Conservation (phyloP, 2,113 vertebrate genomes). For the Mola mola region DNA sequence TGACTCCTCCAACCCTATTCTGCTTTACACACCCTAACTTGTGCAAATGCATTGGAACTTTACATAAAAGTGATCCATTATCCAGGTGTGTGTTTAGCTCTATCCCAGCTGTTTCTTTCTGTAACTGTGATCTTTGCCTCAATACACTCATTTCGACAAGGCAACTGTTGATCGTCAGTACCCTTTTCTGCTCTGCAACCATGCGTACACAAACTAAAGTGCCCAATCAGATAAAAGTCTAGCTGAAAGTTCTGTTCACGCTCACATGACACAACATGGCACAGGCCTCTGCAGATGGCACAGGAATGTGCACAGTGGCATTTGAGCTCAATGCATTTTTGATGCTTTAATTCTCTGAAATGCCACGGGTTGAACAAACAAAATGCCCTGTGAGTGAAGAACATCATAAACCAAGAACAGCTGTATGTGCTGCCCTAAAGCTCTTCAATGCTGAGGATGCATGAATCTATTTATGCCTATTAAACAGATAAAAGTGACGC, state of each 20-base stretch:
- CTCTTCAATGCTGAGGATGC: neutral
- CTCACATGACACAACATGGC: neutral
- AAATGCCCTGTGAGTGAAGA: neutral
- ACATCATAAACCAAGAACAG: neutral
- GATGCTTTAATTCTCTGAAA: neutral
- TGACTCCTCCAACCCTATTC: conserved; percentile 54
- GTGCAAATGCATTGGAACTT: conserved; percentile 54
- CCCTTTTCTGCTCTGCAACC: conserved; percentile 27
- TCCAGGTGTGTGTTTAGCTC: conserved; percentile 71
- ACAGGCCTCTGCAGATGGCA: neutral
- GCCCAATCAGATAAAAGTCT: neutral
- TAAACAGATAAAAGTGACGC: neutral
- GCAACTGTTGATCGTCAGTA: conserved; percentile 55
- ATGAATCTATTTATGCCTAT: neutral
- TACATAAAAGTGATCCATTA: conserved; percentile 75
- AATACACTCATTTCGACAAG: conserved; percentile 49
- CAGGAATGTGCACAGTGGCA: neutral
- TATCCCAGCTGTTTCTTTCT: conserved; percentile 62
- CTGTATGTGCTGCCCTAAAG: neutral
- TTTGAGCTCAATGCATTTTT: neutral
- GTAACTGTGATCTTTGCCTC: conserved; percentile 48
- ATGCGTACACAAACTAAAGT: conserved; percentile 36
- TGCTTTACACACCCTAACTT: conserved; percentile 51
- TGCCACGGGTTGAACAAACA: neutral
- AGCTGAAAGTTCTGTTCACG: neutral